Evolutionary conservation across 1,140 invertebrate species (phyloP).

Genomic region (Meloidogyne floridensis): DNA sequence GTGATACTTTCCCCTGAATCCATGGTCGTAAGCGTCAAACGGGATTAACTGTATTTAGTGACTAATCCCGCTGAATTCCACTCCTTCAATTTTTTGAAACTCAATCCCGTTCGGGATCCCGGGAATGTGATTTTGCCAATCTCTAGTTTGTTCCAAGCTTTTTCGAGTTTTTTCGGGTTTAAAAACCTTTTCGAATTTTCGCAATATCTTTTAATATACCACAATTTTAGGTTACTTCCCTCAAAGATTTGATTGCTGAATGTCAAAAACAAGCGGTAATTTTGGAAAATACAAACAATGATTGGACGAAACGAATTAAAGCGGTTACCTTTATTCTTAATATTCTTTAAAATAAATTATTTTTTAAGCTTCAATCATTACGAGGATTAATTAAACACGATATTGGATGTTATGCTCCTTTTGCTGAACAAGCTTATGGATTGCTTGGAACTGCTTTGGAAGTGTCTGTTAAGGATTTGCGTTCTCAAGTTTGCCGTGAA

Average conservation of each 20-base stretch:
- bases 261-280: slow-evolving; percentile 34
- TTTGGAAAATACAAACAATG: slow-evolving; percentile 46
- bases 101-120: too few relatives aligned
- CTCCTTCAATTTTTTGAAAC: too few relatives aligned
- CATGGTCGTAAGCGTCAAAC: too few relatives aligned
- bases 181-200: too few relatives aligned
- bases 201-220: too few relatives aligned
- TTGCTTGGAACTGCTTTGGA: slow-evolving; percentile 80
- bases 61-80: too few relatives aligned
- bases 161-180: too few relatives aligned
- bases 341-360: background rate
- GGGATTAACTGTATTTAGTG: too few relatives aligned
- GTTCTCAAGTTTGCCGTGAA: slow-evolving; percentile 87
- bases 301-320: slow-evolving; percentile 50
- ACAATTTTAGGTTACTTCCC: slow-evolving; percentile 19
- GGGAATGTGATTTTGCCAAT: too few relatives aligned
- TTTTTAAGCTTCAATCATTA: slow-evolving; percentile 45
- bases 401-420: slow-evolving; percentile 79
- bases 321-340: slow-evolving; percentile 31
- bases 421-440: slow-evolving; percentile 76
- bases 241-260: slow-evolving; percentile 40
- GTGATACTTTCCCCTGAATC: too few relatives aligned
- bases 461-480: slow-evolving; percentile 82
- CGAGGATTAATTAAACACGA: slow-evolving; percentile 72
- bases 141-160: too few relatives aligned